These are phyloP conservation scores for Rhagium mordax DNA, from an alignment of 2,888 invertebrate genomes.

Conservation along the genomic window DNA sequence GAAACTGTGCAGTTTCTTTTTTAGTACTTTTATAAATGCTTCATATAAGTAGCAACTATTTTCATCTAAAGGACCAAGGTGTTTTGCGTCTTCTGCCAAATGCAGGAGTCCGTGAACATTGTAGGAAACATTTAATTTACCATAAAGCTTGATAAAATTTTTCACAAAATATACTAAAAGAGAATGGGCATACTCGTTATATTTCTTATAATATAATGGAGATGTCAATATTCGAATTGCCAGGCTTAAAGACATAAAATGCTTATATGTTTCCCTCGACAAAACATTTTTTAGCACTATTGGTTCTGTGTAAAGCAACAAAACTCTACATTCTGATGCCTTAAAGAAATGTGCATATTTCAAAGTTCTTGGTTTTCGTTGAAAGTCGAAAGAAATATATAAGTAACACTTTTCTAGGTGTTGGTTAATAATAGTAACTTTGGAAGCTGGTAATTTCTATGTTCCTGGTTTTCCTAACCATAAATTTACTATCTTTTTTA, in stretches of 20 bases:
- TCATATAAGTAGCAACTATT: background rate
- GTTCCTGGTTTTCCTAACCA: slow-evolving; percentile 25
- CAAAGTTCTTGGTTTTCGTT: slow-evolving; percentile 3
- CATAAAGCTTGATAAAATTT: background rate
- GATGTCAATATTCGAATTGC: background rate
- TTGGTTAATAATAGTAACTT: background rate
- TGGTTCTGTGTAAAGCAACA: background rate
- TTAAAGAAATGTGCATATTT: background rate
- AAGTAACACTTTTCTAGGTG: background rate
- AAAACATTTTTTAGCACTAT: background rate
- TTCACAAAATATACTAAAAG: background rate
- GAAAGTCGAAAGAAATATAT: slow-evolving; percentile 19
- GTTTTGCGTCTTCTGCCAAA: background rate
- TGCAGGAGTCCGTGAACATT: background rate
- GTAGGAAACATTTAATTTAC: background rate
- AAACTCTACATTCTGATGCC: background rate
- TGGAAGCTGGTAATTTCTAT: background rate
- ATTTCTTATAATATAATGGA: background rate
- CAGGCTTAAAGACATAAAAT: background rate
- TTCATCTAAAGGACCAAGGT: background rate
- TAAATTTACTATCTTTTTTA: slow-evolving; percentile 24
- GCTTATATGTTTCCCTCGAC: background rate
- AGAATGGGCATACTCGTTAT: background rate
- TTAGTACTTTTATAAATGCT: background rate
- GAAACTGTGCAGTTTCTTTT: too few species aligned